Conservation (phyloP, 2,888 invertebrate species). For the Tenthredo scrophulariae region DNA sequence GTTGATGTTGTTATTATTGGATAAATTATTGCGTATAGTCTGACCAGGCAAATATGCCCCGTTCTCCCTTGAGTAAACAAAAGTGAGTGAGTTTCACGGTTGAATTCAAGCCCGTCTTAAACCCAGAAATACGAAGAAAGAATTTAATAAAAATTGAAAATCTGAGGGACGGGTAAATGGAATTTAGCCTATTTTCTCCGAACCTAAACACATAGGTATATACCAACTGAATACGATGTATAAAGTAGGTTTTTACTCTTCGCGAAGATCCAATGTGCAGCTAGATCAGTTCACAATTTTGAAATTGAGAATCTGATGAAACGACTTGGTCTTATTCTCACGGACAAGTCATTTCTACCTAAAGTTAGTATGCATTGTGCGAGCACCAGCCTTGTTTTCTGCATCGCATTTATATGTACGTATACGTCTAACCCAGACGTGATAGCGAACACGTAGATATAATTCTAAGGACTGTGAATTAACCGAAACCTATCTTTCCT, state of each 20-base stretch:
- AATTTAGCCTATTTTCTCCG: neutral
- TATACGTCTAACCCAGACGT: neutral
- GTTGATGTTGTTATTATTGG: conserved; percentile 26
- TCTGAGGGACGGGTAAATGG: neutral
- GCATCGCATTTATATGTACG: neutral
- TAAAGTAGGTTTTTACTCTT: neutral
- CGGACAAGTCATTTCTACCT: neutral
- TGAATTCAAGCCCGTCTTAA: neutral
- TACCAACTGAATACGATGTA: neutral
- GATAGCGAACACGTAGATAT: neutral
- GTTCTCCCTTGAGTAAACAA: conserved; percentile 7
- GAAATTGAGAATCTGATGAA: neutral
- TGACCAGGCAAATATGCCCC: conserved; percentile 1
- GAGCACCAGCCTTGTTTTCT: neutral
- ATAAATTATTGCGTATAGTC: conserved; percentile 24
- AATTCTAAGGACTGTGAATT: conserved; percentile 11
- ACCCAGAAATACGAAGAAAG: neutral
- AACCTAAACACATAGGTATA: neutral
- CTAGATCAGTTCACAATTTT: neutral
- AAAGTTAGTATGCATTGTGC: neutral
- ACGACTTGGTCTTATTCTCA: neutral
- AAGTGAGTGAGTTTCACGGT: neutral
- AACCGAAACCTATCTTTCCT: neutral
- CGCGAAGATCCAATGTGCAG: neutral
- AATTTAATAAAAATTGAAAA: conserved; percentile 4